These are phyloP conservation scores for Crepidodera aurea DNA, from an alignment of 2,888 invertebrate species.

Conservation along the genomic window DNA sequence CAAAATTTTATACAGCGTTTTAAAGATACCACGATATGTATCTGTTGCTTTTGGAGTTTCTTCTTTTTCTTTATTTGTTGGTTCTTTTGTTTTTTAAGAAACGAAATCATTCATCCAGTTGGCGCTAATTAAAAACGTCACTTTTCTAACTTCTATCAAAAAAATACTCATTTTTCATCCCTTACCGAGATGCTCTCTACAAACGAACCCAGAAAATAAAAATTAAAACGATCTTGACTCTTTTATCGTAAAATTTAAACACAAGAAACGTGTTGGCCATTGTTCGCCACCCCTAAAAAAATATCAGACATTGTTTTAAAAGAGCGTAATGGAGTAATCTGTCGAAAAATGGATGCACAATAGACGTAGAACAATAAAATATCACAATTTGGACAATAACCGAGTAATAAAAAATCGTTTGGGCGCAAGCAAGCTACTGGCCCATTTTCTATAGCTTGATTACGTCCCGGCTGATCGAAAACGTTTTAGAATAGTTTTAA, in stretches of 20 bases:
- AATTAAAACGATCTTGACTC: constrained; percentile 13
- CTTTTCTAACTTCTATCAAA: too few relatives aligned
- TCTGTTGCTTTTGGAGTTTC: too few relatives aligned
- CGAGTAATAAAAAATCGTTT: constrained; percentile 49
- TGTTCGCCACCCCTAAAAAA: constrained; percentile 31
- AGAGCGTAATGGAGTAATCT: constrained; percentile 48
- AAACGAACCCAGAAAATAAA: not conserved
- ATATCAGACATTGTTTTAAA: constrained; percentile 48
- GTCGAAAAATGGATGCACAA: constrained; percentile 54
- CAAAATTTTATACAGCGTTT: too few relatives aligned
- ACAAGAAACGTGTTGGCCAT: constrained; percentile 29
- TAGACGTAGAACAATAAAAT: constrained; percentile 53
- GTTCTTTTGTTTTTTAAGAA: too few relatives aligned
- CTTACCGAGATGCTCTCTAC: too few relatives aligned
- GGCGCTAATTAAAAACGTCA: too few relatives aligned
- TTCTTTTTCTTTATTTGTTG: too few relatives aligned
- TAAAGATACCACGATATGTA: too few relatives aligned
- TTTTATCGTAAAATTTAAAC: constrained; percentile 15
- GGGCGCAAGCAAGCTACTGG: constrained; percentile 48
- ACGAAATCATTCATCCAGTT: too few relatives aligned
- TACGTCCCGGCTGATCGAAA: constrained; percentile 49
- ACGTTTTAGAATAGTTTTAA: constrained; percentile 56
- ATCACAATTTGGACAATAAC: constrained; percentile 51
- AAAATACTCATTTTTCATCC: too few relatives aligned
- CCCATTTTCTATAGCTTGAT: constrained; percentile 50